Percentiles rank a stretch among this genome's conserved stretches.
phyloP scores from a whole-genome alignment of 2,113 vertebrate genomes.

The Sciurus niger region DNA sequence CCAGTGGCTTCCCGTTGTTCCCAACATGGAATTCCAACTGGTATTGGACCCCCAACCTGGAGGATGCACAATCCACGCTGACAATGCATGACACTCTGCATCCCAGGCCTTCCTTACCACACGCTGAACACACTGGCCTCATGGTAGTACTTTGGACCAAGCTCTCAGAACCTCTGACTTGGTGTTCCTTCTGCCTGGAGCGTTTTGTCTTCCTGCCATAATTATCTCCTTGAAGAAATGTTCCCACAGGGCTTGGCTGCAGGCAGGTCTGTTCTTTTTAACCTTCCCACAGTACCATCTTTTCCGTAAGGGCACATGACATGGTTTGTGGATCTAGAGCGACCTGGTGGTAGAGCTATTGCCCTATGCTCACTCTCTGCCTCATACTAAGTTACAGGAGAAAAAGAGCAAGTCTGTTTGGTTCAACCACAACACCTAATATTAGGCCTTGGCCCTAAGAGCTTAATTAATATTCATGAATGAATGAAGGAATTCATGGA shows the following conservation, averaged over 20 bases:
- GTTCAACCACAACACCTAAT: too few species aligned
- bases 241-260: not conserved
- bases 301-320: not conserved
- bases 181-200: not conserved
- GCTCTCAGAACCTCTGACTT: not conserved
- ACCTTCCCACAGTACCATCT: accelerated
- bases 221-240: not conserved
- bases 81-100: accelerated
- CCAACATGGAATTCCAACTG: not conserved
- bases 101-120: not conserved
- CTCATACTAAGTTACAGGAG: not conserved
- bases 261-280: not conserved
- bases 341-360: too few species aligned
- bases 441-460: not conserved
- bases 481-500: not conserved
- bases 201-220: not conserved
- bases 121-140: not conserved
- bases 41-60: accelerated
- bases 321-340: not conserved
- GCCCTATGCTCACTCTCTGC: not conserved
- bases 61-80: not conserved
- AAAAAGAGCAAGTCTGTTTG: not conserved
- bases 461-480: not conserved
- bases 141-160: not conserved
- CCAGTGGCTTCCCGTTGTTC: not conserved